These are phyloP conservation scores for Scaptomyza flava DNA, from an alignment of 2,888 invertebrate genomes.

Conservation along the genomic window DNA sequence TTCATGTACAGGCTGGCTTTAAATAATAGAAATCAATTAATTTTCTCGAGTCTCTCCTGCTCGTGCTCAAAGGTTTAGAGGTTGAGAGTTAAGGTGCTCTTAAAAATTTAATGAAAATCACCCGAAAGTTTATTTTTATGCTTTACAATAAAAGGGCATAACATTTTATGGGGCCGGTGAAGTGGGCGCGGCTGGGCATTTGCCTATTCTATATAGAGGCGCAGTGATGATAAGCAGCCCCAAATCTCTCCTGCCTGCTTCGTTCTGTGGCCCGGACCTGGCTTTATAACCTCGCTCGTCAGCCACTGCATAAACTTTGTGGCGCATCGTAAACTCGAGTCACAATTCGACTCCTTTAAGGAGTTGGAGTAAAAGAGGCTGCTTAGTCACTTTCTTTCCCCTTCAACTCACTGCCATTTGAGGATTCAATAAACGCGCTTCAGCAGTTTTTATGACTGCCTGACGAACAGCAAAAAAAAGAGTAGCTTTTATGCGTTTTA, in stretches of 20 bases:
- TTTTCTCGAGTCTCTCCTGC: conserved; percentile 29
- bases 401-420: conserved; percentile 1
- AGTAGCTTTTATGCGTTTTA: conserved; percentile 45
- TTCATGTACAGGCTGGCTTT: conserved; percentile 34
- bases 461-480: conserved; percentile 6
- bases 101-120: conserved; percentile 71
- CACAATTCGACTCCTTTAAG: conserved; percentile 13
- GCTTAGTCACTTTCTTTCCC: conserved; percentile 43
- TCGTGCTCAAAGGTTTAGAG: neutral
- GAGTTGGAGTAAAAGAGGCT: conserved; percentile 30
- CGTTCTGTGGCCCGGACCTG: conserved; percentile 46
- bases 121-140: conserved; percentile 68
- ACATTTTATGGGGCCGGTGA: conserved; percentile 45
- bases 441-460: conserved; percentile 64
- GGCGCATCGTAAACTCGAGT: conserved; percentile 66
- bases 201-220: conserved; percentile 34
- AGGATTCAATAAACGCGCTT: conserved; percentile 70
- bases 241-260: conserved; percentile 39
- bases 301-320: conserved; percentile 69
- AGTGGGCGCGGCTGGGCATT: conserved; percentile 46
- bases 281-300: conserved; percentile 57
- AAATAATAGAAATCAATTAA: conserved; percentile 63
- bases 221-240: conserved; percentile 58
- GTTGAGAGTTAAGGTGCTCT: conserved; percentile 18
- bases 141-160: conserved; percentile 63